A percentile compares a stretch with the other conserved stretches of the same genome.
Evolutionary conservation across 2,797 vertebrate species (phyloP).

Genomic region (Falco berigora): DNA sequence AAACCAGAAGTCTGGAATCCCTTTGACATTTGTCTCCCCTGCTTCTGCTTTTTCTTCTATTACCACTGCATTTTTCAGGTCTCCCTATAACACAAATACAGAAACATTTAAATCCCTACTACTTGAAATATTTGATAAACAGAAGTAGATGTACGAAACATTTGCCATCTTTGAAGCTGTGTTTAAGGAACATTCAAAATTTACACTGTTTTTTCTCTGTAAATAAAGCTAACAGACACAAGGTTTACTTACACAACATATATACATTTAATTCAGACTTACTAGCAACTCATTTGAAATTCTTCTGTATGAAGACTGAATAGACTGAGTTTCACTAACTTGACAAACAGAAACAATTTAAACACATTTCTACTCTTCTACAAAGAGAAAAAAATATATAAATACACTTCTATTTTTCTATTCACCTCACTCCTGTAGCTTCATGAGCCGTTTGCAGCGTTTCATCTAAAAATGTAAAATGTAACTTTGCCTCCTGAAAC

Average conservation of each 20-base stretch:
- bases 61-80: slow-evolving; percentile 86
- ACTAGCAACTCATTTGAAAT: background rate
- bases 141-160: background rate
- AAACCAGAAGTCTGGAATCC: slow-evolving; percentile 98
- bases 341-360: background rate
- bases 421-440: background rate
- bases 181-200: background rate
- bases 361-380: background rate
- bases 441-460: background rate
- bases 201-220: background rate
- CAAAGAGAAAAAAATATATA: background rate
- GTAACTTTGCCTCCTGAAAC: background rate
- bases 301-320: background rate
- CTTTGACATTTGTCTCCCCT: slow-evolving; percentile 81
- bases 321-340: background rate
- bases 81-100: slow-evolving; percentile 75
- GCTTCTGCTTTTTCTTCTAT: slow-evolving; percentile 84
- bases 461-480: background rate
- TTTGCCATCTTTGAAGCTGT: background rate
- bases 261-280: background rate
- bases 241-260: background rate
- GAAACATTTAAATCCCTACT: background rate
- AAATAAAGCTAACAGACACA: background rate
- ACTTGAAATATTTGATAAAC: background rate
- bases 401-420: background rate